phyloP scores from a whole-genome alignment of 2,797 vertebrate genomes.

The Leptatherina wallacei region DNA sequence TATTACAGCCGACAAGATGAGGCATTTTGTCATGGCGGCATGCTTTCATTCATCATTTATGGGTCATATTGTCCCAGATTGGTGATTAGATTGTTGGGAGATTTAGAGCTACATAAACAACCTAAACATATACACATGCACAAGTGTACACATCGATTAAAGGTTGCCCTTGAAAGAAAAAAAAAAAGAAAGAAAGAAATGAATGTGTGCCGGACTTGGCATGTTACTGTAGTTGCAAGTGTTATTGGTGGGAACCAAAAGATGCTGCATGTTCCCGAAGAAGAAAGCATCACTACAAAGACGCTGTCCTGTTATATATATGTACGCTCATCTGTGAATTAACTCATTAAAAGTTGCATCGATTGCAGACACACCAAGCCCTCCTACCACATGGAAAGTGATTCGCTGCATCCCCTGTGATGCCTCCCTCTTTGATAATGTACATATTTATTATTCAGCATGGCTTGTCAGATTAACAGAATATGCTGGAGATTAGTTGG shows the following conservation, averaged over 20 bases:
- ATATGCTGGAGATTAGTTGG: constrained; percentile 65
- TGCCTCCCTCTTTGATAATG: constrained; percentile 67
- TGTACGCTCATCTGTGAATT: constrained; percentile 51
- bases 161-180: constrained; percentile 5
- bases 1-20: constrained; percentile 39
- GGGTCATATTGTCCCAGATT: constrained; percentile 53
- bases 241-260: constrained; percentile 4
- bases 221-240: background rate
- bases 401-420: constrained; percentile 48
- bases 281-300: constrained; percentile 29
- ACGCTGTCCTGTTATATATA: constrained; percentile 18
- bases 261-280: constrained; percentile 10
- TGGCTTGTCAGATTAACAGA: constrained; percentile 66
- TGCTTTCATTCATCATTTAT: constrained; percentile 62
- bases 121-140: constrained; percentile 32
- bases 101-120: constrained; percentile 40
- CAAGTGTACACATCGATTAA: constrained; percentile 28
- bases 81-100: constrained; percentile 50
- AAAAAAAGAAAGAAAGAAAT: constrained; percentile 6
- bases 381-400: constrained; percentile 41
- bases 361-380: constrained; percentile 59
- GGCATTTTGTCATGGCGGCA: constrained; percentile 46
- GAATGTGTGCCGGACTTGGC: background rate
- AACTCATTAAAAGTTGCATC: constrained; percentile 61
- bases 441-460: constrained; percentile 75